phyloP scores from a whole-genome alignment of 2,797 vertebrate genomes.

The Nannoperca australis region DNA sequence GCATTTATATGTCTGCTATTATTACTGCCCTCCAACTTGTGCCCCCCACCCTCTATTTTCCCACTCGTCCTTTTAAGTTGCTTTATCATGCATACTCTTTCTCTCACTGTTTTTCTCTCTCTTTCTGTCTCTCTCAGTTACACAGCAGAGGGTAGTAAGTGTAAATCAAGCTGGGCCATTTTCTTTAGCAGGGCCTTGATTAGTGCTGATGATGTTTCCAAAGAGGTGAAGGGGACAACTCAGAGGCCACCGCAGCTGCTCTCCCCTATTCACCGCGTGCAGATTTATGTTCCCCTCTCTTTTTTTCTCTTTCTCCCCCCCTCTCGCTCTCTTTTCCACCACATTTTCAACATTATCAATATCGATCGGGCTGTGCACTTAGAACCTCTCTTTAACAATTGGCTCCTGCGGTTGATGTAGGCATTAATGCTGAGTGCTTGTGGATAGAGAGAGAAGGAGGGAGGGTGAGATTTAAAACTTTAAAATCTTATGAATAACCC shows the following conservation, averaged over 20 bases:
- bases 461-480: slow-evolving; percentile 90
- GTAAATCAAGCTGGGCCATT: slow-evolving; percentile 87
- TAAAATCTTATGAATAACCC: slow-evolving; percentile 96
- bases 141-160: slow-evolving; percentile 85
- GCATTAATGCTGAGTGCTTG: slow-evolving; percentile 87
- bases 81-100: slow-evolving; percentile 44
- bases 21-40: slow-evolving; percentile 58
- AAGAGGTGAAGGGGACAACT: slow-evolving; percentile 83
- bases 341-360: slow-evolving; percentile 95
- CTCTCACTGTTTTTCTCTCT: slow-evolving; percentile 2
- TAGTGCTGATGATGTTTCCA: slow-evolving; percentile 91
- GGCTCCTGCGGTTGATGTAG: slow-evolving; percentile 91
- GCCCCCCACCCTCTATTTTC: slow-evolving; percentile 30
- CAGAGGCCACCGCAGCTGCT: slow-evolving; percentile 89
- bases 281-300: slow-evolving; percentile 90
- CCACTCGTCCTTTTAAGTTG: slow-evolving; percentile 39
- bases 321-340: slow-evolving; percentile 82
- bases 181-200: slow-evolving; percentile 89
- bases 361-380: slow-evolving; percentile 92
- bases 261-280: slow-evolving; percentile 82
- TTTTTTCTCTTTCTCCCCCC: slow-evolving; percentile 63
- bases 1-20: slow-evolving; percentile 69
- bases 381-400: slow-evolving; percentile 93
- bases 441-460: slow-evolving; percentile 57
- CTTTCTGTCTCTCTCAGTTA: slow-evolving; percentile 52